Percentiles rank a stretch among this genome's conserved stretches.
phyloP scores from a whole-genome alignment of 2,888 invertebrate species.

The Agrochola circellaris region DNA sequence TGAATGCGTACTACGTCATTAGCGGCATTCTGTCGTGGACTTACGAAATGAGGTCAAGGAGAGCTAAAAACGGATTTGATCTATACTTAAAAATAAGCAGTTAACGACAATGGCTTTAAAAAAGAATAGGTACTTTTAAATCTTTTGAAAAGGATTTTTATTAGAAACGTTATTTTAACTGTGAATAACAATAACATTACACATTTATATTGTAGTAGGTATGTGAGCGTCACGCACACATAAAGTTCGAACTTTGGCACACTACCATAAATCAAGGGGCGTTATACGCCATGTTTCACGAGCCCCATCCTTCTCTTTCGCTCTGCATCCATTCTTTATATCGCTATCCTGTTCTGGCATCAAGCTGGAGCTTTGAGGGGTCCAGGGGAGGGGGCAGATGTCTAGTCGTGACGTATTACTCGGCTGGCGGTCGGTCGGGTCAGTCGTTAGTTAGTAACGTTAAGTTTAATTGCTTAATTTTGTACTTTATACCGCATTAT shows the following conservation, averaged over 20 bases:
- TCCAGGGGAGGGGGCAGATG: constrained; percentile 85
- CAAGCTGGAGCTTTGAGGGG: constrained; percentile 83
- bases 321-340: constrained; percentile 79
- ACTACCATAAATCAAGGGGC: constrained; percentile 91
- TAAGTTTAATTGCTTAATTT: constrained; percentile 72
- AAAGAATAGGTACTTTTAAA: constrained; percentile 42
- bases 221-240: constrained; percentile 84
- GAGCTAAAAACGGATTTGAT: constrained; percentile 62
- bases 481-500: constrained; percentile 64
- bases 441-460: constrained; percentile 76
- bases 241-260: constrained; percentile 90
- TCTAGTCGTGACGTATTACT: constrained; percentile 90
- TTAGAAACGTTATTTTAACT: constrained; percentile 54
- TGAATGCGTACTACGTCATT: constrained; percentile 74
- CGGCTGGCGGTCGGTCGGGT: constrained; percentile 85
- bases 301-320: constrained; percentile 84
- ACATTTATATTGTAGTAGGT: constrained; percentile 67
- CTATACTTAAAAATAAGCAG: constrained; percentile 51
- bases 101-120: constrained; percentile 44
- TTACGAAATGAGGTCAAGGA: constrained; percentile 76
- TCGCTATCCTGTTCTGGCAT: constrained; percentile 82
- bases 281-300: constrained; percentile 91
- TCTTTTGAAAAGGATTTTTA: constrained; percentile 34
- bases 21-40: constrained; percentile 67
- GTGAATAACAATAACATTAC: constrained; percentile 63